Base-by-base conservation (phyloP, 2,797 vertebrate genomes). In the Oreochromis grahami region DNA sequence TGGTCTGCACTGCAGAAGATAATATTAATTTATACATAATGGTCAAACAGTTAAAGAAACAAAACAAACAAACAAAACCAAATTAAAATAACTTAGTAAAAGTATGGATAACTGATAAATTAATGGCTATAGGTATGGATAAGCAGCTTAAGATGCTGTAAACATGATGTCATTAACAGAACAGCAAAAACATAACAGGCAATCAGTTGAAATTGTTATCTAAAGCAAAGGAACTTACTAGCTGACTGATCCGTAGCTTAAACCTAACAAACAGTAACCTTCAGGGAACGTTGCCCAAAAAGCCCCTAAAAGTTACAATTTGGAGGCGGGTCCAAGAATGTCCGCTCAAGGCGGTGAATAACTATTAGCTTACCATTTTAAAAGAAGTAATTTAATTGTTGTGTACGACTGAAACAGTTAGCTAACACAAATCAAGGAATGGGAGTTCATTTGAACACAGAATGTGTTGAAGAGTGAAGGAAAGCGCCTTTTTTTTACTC, bases 241-340 rank as follows among this genome's bases (percentile, higher is more conserved):
- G 41, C 43, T 70, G 26, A 70, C 2, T 43, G 38, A 68, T 15
- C 38, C 0, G 0, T 4, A 43, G 63, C 63, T 0, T 68, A 68
- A 43, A 68, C 38, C 63, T 43, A 43, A 15, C 38, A 68, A 26
- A 43, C 63, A 1, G 8, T 15, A 68, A 68, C n/a, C 38, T 68
- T 15, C n/a, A 43, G 13, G 13, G 8, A 68, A 26, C 5, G 1
- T 43, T 68, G 1, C n/a, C n/a, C 38, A 43, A 43, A 68, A 68
- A 10, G 13, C 2, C 12, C 36, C 2, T 0, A 24, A 24, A 43
- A 21, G 63, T 43, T 15, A 68, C 13, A 68, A 68, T 68, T 68
- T 68, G 63, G 63, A 24, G 8, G 38, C 21, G 5, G 3, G 21
- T 68, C 13, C 38, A 43, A 9, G 36, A 68, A 43, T 43, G 38